Conservation (phyloP, 2,888 invertebrate genomes). For the Lasiommata megera region DNA sequence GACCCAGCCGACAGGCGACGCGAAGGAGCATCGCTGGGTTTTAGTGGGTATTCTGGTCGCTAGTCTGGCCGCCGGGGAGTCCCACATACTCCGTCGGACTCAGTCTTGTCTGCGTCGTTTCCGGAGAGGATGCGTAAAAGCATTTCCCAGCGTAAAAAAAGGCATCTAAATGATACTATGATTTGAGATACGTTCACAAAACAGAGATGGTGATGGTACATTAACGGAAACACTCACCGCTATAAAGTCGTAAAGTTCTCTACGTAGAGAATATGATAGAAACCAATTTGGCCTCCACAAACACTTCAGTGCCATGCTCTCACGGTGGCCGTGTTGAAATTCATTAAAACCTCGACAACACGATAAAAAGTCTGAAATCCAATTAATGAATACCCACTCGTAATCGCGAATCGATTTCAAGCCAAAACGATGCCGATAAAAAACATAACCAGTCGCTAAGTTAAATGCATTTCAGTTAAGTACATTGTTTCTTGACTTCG, state of each 20-base stretch:
- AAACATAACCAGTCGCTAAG: constrained; percentile 3
- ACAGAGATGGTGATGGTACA: too few species aligned
- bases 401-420: constrained; percentile 6
- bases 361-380: constrained; percentile 7
- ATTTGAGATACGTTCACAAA: too few species aligned
- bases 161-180: too few species aligned
- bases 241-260: background rate
- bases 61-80: too few species aligned
- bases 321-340: constrained; percentile 13
- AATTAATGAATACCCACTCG: constrained; percentile 13
- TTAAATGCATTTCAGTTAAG: constrained; percentile 2
- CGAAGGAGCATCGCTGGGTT: too few species aligned
- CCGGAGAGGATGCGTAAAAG: too few species aligned
- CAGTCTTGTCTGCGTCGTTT: too few species aligned
- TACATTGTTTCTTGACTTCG: background rate
- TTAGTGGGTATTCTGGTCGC: too few species aligned
- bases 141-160: too few species aligned
- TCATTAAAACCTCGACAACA: constrained; percentile 1
- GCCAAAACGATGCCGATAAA: background rate
- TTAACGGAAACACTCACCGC: too few species aligned
- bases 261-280: background rate
- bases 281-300: background rate
- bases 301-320: background rate
- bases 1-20: too few species aligned
- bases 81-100: too few species aligned